Conservation (phyloP, 2,888 invertebrate species). For the Lapara coniferarum region DNA sequence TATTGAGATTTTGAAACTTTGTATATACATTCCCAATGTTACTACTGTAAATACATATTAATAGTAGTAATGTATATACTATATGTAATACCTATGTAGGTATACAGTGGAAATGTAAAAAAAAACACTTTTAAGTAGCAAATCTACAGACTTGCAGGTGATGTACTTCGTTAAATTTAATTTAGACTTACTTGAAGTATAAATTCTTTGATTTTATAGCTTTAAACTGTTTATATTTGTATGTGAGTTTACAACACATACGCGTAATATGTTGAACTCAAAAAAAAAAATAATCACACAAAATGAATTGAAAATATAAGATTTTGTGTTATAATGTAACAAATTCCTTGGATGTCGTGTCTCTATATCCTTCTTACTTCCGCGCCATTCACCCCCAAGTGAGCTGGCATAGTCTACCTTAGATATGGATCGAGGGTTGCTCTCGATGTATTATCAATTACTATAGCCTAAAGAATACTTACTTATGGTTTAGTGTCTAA, state of each 20-base stretch:
- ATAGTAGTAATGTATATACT: too few relatives aligned
- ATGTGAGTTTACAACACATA: neutral
- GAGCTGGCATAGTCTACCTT: conserved; percentile 78
- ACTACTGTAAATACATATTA: too few relatives aligned
- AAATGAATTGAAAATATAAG: neutral
- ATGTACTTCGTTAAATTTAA: too few relatives aligned
- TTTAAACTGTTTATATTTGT: too few relatives aligned
- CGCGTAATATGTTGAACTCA: neutral
- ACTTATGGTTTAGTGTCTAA: neutral
- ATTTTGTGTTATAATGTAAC: conserved; percentile 51
- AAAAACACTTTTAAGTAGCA: too few relatives aligned
- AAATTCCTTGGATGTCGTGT: conserved; percentile 66
- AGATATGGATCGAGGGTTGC: conserved; percentile 69
- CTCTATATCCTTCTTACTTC: conserved; percentile 75
- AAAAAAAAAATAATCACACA: neutral
- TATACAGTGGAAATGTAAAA: too few relatives aligned
- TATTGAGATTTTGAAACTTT: neutral
- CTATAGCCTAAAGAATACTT: conserved; percentile 44
- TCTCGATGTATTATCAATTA: conserved; percentile 72
- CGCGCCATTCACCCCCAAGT: conserved; percentile 77
- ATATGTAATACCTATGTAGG: too few relatives aligned
- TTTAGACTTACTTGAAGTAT: too few relatives aligned
- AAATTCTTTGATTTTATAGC: too few relatives aligned
- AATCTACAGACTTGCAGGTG: too few relatives aligned
- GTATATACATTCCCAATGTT: too few relatives aligned